A percentile compares a stretch with the other conserved stretches of the same genome.
phyloP scores from a whole-genome alignment of 2,113 vertebrate species.

The Larimichthys polyactis region DNA sequence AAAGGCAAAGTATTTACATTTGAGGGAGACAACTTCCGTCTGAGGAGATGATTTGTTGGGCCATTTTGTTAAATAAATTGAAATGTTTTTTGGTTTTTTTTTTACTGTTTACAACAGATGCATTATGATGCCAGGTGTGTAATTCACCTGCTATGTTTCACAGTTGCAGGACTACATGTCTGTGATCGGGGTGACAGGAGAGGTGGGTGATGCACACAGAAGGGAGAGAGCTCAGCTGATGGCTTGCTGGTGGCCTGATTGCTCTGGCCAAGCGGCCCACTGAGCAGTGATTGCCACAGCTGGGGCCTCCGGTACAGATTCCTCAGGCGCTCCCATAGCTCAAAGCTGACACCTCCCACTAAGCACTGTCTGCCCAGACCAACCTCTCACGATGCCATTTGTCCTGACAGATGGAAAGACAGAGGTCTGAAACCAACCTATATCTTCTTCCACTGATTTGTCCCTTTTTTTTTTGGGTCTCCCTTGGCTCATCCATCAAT shows the following conservation, averaged over 20 bases:
- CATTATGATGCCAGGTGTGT: constrained; percentile 49
- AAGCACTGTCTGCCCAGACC: constrained; percentile 75
- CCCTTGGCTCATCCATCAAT: constrained; percentile 72
- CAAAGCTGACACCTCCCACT: constrained; percentile 80
- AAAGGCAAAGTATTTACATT: not conserved
- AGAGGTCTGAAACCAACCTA: constrained; percentile 71
- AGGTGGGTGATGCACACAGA: constrained; percentile 68
- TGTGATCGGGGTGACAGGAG: constrained; percentile 70
- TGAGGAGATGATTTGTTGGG: not conserved
- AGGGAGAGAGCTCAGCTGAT: constrained; percentile 82
- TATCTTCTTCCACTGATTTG: constrained; percentile 71
- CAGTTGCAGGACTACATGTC: constrained; percentile 42
- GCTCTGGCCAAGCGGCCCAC: constrained; percentile 81
- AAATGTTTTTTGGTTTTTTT: constrained; percentile 13
- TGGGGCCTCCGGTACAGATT: constrained; percentile 80
- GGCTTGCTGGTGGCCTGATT: constrained; percentile 84
- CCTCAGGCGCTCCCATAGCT: constrained; percentile 77
- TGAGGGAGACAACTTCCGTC: not conserved
- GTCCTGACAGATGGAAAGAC: constrained; percentile 79
- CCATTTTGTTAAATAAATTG: not conserved
- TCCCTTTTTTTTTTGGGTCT: constrained; percentile 60
- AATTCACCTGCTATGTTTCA: constrained; percentile 46
- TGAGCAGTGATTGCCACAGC: constrained; percentile 84
- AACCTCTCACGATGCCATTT: constrained; percentile 76
- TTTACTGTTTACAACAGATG: constrained; percentile 19